Evolutionary conservation across 2,113 vertebrate species (phyloP).

Genomic region (Ctenomys sociabilis): DNA sequence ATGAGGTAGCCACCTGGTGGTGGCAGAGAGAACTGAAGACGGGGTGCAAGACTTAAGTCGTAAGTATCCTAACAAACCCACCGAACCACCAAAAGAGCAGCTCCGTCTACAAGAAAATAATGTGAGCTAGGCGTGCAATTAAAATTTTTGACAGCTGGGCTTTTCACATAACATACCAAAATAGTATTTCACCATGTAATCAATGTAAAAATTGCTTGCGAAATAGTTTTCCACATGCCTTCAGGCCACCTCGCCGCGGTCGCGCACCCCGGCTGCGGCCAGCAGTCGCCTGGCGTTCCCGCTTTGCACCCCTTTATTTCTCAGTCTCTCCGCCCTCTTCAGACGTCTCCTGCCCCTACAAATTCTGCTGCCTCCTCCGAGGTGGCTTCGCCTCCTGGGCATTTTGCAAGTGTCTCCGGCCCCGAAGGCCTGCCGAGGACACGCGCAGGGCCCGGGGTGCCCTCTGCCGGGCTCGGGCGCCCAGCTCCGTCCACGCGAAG

Average conservation of each 20-base stretch:
- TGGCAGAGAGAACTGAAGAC: not conserved
- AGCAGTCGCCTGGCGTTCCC: not conserved
- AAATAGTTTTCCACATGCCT: not conserved
- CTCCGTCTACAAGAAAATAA: not conserved
- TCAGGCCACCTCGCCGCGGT: not conserved
- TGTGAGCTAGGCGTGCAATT: not conserved
- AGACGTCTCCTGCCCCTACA: not conserved
- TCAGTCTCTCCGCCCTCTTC: not conserved
- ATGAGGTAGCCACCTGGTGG: constrained; percentile 76
- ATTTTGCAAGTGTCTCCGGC: not conserved
- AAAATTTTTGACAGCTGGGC: not conserved
- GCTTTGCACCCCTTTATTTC: not conserved
- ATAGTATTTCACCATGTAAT: not conserved
- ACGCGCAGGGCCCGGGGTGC: accelerated
- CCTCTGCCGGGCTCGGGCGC: not conserved
- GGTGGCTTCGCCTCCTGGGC: not conserved
- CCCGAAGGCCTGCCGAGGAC: not conserved
- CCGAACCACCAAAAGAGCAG: not conserved
- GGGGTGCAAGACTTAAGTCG: not conserved
- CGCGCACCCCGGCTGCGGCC: not conserved
- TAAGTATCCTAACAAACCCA: not conserved
- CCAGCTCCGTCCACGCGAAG: not conserved
- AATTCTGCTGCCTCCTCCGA: not conserved
- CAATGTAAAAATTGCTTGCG: not conserved
- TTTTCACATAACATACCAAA: constrained; percentile 14